These are phyloP conservation scores for Octomys mimax DNA, from an alignment of 2,797 vertebrate species.

Conservation along the genomic window DNA sequence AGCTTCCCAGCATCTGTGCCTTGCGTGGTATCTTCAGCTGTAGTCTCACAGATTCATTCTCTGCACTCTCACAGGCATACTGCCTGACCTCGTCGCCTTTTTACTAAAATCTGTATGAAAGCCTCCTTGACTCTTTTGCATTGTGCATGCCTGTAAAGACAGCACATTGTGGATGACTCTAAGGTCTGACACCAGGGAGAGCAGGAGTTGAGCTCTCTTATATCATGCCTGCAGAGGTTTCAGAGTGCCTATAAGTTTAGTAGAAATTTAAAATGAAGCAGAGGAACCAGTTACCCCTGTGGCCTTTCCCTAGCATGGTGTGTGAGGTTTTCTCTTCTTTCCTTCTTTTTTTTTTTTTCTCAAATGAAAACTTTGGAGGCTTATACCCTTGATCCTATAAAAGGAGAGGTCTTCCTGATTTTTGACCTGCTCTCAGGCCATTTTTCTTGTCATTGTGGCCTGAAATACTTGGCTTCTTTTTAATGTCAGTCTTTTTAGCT, in stretches of 20 bases:
- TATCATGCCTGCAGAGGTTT: not conserved
- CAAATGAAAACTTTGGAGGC: not conserved
- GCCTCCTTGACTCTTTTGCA: not conserved
- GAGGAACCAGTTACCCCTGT: not conserved
- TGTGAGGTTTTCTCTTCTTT: not conserved
- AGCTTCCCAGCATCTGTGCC: not conserved
- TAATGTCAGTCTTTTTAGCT: not conserved
- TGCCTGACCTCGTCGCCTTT: not conserved
- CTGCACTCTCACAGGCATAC: not conserved
- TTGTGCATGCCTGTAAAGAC: not conserved
- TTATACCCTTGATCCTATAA: not conserved
- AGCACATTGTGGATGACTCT: not conserved
- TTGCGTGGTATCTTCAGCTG: too few species aligned
- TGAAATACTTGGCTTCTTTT: not conserved
- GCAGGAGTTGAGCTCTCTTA: not conserved
- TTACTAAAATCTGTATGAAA: not conserved
- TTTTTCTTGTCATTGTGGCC: not conserved
- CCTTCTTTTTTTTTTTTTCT: too few species aligned
- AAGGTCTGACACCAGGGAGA: not conserved
- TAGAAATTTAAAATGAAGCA: not conserved
- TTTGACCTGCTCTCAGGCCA: not conserved
- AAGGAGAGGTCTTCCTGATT: not conserved
- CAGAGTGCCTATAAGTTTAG: not conserved
- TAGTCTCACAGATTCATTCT: not conserved
- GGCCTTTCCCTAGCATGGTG: not conserved